phyloP scores from a whole-genome alignment of 2,113 vertebrate genomes.

The Epinephelus fuscoguttatus region DNA sequence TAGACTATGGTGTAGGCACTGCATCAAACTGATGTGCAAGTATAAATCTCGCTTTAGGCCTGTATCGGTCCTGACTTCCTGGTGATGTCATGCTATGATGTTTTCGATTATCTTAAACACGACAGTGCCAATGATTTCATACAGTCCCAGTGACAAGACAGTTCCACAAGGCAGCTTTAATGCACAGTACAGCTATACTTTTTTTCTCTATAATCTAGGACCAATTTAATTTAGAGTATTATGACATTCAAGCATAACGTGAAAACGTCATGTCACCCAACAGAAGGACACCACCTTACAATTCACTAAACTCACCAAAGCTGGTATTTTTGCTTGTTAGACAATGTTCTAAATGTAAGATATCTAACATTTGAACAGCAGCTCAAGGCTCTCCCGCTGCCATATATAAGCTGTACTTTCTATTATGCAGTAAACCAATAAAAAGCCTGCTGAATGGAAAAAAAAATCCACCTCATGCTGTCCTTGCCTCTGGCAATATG shows the following conservation, averaged over 20 bases:
- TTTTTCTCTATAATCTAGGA: not conserved
- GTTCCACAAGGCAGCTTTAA: not conserved
- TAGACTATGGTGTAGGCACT: too few species aligned
- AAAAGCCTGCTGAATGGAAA: constrained; percentile 9
- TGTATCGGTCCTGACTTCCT: too few species aligned
- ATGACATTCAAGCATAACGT: not conserved
- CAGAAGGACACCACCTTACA: not conserved
- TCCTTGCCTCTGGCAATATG: constrained; percentile 31
- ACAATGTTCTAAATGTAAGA: constrained; percentile 1
- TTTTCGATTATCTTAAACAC: too few species aligned
- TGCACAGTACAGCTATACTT: not conserved
- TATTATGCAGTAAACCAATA: constrained; percentile 26
- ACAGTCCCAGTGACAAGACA: too few species aligned
- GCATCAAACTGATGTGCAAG: too few species aligned
- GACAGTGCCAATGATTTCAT: too few species aligned
- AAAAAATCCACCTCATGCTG: not conserved
- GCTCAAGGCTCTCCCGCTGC: not conserved
- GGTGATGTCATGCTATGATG: too few species aligned
- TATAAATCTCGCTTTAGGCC: too few species aligned
- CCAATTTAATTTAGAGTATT: not conserved
- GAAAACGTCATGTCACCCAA: not conserved
- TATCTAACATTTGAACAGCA: not conserved
- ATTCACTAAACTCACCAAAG: not conserved
- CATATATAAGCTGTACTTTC: not conserved
- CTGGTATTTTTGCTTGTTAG: not conserved